A percentile compares a stretch with the other conserved stretches of the same genome.
Conservation (phyloP, 2,113 vertebrate genomes). For the Dromas ardeola region DNA sequence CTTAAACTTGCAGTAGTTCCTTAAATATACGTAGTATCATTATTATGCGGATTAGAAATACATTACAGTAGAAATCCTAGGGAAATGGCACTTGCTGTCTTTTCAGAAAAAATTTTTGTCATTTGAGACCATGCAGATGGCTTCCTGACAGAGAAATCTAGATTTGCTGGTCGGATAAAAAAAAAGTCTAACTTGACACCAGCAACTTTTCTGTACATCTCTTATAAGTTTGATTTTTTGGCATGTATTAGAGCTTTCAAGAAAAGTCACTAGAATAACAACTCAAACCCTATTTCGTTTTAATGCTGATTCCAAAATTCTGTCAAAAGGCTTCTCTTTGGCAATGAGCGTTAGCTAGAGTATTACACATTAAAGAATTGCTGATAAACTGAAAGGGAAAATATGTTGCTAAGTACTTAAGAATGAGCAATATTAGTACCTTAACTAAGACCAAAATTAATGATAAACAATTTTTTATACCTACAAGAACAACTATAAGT, state of each 20-base stretch:
- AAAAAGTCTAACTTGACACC: background rate
- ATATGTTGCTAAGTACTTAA: background rate
- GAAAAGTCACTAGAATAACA: background rate
- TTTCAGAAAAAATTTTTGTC: background rate
- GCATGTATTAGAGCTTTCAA: background rate
- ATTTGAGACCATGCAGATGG: background rate
- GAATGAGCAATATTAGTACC: background rate
- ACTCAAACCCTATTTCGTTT: background rate
- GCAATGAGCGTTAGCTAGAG: background rate
- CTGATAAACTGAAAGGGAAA: background rate
- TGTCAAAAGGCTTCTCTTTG: background rate
- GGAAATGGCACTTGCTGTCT: background rate
- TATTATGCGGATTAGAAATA: background rate
- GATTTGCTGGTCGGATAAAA: background rate
- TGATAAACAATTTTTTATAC: background rate
- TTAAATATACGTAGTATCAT: background rate
- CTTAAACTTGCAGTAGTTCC: background rate
- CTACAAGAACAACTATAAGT: background rate
- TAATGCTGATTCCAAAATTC: background rate
- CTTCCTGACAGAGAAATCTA: conserved; percentile 8
- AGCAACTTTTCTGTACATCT: background rate
- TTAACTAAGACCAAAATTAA: background rate
- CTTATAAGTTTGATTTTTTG: background rate
- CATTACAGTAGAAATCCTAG: background rate
- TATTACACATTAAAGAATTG: background rate